Evolutionary conservation across 2,113 vertebrate genomes (phyloP).

Genomic region (Serinus canaria): DNA sequence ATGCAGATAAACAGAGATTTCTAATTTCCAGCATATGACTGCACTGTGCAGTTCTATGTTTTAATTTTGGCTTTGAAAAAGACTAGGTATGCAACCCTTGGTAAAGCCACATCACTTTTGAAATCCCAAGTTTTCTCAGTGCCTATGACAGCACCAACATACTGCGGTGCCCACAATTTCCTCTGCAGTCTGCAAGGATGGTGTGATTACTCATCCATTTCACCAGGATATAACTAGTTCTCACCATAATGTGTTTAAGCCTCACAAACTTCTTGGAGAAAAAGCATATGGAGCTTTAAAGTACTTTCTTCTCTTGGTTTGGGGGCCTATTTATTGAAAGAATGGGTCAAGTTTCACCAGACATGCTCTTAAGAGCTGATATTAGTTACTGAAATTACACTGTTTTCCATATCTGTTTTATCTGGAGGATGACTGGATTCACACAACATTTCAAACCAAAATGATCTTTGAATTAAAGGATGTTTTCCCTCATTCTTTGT

Average conservation of each 20-base stretch:
- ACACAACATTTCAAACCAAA: not conserved
- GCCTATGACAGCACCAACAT: not conserved
- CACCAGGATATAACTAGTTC: constrained; percentile 8
- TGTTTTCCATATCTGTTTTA: not conserved
- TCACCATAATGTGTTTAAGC: not conserved
- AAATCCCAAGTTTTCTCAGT: not conserved
- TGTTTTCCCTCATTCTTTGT: not conserved
- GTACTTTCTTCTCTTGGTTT: not conserved
- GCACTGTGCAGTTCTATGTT: not conserved
- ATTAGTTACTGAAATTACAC: not conserved
- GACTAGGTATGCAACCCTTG: not conserved
- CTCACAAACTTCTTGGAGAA: not conserved
- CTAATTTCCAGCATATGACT: not conserved
- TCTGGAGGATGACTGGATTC: not conserved
- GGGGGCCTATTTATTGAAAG: not conserved
- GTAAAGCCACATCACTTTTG: not conserved
- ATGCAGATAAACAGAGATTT: not conserved
- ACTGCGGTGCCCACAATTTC: not conserved
- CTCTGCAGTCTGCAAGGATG: not conserved
- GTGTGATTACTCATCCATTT: constrained; percentile 30
- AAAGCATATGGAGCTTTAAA: not conserved
- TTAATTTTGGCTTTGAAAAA: not conserved
- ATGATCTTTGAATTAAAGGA: not conserved
- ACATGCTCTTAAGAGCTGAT: not conserved
- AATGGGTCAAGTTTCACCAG: not conserved